Percentiles rank a stretch among this genome's conserved stretches.
These are phyloP conservation scores for Dendrolimus houi DNA, from an alignment of 2,888 invertebrate species.

Conservation along the genomic window DNA sequence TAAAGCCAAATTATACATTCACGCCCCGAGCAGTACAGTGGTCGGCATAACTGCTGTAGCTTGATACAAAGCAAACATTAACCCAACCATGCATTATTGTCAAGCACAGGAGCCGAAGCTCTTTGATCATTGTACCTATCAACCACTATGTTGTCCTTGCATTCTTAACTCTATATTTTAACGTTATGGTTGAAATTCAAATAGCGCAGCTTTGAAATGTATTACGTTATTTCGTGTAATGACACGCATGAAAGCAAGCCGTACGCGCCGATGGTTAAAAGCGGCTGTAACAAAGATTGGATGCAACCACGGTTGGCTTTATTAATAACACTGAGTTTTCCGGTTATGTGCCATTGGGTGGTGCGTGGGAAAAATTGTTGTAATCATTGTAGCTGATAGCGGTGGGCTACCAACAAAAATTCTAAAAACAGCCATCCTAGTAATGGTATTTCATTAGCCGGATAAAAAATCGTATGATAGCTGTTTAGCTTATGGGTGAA, in stretches of 20 bases:
- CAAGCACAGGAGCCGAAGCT: slow-evolving; percentile 56
- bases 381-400: no score
- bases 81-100: slow-evolving; percentile 74
- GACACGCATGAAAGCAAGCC: slow-evolving; percentile 56
- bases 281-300: slow-evolving; percentile 68
- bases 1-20: slow-evolving; percentile 63
- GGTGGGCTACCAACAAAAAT: no score
- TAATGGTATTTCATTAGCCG: no score
- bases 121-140: slow-evolving; percentile 19
- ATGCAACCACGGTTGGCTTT: slow-evolving; percentile 49
- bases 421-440: no score
- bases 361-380: neutral
- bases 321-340: slow-evolving; percentile 61
- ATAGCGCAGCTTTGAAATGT: slow-evolving; percentile 1
- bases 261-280: slow-evolving; percentile 58
- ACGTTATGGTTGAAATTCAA: slow-evolving; percentile 10
- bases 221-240: slow-evolving; percentile 29
- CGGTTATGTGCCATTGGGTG: slow-evolving; percentile 33
- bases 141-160: slow-evolving; percentile 12
- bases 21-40: slow-evolving; percentile 60
- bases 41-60: slow-evolving; percentile 64
- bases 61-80: slow-evolving; percentile 74
- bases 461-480: no score
- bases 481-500: no score
- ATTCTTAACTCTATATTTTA: slow-evolving; percentile 5